A percentile compares a stretch with the other conserved stretches of the same genome.
Evolutionary conservation across 1,140 invertebrate species (phyloP).

Genomic region (Lutraria rhynchaena): DNA sequence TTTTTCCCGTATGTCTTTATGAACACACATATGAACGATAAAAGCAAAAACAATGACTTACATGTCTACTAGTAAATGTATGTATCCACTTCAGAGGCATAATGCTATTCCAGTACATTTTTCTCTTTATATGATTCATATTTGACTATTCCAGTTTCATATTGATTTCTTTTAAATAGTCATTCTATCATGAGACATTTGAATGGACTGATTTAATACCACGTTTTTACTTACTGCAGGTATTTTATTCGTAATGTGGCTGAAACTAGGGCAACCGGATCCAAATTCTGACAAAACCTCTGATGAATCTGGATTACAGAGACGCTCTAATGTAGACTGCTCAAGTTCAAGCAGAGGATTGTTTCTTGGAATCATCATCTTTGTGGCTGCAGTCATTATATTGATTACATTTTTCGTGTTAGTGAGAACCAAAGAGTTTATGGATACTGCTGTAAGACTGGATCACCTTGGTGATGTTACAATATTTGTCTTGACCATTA

Average conservation of each 20-base stretch:
- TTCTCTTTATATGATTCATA: no score
- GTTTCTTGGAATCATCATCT: slow-evolving; percentile 93
- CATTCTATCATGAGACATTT: no score
- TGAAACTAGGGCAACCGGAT: slow-evolving; percentile 54
- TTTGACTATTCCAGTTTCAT: no score
- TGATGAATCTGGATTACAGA: slow-evolving; percentile 43
- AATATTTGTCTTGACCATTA: slow-evolving; percentile 65
- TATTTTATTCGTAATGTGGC: slow-evolving; percentile 95
- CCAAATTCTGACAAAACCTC: slow-evolving; percentile 12
- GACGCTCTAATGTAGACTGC: slow-evolving; percentile 84
- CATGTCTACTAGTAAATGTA: no score
- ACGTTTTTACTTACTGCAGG: slow-evolving; percentile 83
- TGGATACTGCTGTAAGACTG: slow-evolving; percentile 65
- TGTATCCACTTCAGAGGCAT: no score
- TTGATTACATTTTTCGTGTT: slow-evolving; percentile 95
- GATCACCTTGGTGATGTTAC: slow-evolving; percentile 69
- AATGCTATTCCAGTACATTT: no score
- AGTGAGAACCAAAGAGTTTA: slow-evolving; percentile 54
- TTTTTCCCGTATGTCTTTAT: no score
- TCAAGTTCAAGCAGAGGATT: slow-evolving; percentile 93
- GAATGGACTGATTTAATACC: no score
- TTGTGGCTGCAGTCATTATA: slow-evolving; percentile 95
- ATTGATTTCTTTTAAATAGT: no score
- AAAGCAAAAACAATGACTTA: no score
- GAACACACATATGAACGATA: no score